Evolutionary conservation across 1,140 invertebrate species (phyloP).

Genomic region (Drosophila bocki): DNA sequence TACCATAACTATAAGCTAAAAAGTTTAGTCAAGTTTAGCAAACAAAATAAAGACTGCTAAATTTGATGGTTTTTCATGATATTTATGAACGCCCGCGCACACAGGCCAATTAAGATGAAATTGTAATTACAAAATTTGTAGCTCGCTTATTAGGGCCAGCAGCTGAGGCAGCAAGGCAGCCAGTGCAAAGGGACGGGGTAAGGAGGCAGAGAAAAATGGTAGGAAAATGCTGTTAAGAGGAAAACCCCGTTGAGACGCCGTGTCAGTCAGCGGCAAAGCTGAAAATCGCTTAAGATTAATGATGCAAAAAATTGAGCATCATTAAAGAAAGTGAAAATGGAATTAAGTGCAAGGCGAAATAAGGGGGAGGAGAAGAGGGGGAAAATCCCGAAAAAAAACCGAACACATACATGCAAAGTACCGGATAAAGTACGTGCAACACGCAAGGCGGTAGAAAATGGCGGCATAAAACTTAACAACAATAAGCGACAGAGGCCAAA

Average conservation of each 20-base stretch:
- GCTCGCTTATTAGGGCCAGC: constrained; percentile 42
- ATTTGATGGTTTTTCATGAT: constrained; percentile 6
- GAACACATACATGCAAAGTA: not conserved
- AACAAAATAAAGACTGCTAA: constrained; percentile 9
- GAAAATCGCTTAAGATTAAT: constrained; percentile 81
- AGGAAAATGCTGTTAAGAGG: not conserved
- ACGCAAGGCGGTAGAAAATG: constrained; percentile 73
- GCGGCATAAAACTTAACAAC: constrained; percentile 78
- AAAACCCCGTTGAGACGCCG: constrained; percentile 49
- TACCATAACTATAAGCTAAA: not conserved
- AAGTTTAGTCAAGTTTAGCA: not conserved
- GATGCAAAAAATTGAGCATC: constrained; percentile 81
- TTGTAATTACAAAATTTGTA: constrained; percentile 50
- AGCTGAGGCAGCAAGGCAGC: constrained; percentile 28
- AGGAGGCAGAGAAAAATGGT: not conserved
- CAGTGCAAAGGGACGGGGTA: not conserved
- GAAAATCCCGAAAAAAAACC: not conserved
- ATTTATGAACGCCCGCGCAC: constrained; percentile 17
- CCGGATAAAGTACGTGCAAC: constrained; percentile 47
- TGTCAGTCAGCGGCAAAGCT: constrained; percentile 71
- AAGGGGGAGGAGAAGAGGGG: not conserved
- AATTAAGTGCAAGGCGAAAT: constrained; percentile 68
- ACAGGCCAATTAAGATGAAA: constrained; percentile 26
- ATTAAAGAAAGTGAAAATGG: constrained; percentile 82
- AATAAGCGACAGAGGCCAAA: constrained; percentile 63